Evolutionary conservation across 1,140 invertebrate species (phyloP).

Genomic region (Platorchestia sp.): DNA sequence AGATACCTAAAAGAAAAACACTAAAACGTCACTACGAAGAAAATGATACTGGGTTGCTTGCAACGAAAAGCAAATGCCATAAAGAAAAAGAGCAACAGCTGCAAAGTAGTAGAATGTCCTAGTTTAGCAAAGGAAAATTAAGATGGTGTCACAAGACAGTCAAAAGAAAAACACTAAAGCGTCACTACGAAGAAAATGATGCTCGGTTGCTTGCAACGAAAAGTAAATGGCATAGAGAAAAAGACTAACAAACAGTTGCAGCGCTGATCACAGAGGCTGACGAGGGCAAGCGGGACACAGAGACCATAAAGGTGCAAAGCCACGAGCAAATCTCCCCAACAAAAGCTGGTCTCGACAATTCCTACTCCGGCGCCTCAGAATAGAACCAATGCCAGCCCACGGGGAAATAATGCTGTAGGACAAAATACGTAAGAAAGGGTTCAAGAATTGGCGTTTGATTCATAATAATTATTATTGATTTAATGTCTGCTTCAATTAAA

Average conservation of each 20-base stretch:
- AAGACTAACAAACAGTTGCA: neutral
- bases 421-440: no score
- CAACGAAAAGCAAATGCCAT: neutral
- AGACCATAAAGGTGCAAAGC: neutral
- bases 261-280: neutral
- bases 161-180: neutral
- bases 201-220: neutral
- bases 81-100: neutral
- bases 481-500: neutral
- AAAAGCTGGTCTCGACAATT: neutral
- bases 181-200: neutral
- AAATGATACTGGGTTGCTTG: neutral
- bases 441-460: neutral
- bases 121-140: neutral
- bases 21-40: neutral
- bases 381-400: neutral
- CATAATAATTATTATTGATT: neutral
- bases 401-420: neutral
- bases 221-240: neutral
- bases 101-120: neutral
- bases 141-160: no score
- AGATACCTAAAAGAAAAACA: neutral
- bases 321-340: neutral
- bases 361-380: neutral
- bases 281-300: neutral